Evolutionary conservation across 2,797 vertebrate genomes (phyloP), one percentile per base, ranked within the genome.

Genomic region (Prionace glauca): DNA sequence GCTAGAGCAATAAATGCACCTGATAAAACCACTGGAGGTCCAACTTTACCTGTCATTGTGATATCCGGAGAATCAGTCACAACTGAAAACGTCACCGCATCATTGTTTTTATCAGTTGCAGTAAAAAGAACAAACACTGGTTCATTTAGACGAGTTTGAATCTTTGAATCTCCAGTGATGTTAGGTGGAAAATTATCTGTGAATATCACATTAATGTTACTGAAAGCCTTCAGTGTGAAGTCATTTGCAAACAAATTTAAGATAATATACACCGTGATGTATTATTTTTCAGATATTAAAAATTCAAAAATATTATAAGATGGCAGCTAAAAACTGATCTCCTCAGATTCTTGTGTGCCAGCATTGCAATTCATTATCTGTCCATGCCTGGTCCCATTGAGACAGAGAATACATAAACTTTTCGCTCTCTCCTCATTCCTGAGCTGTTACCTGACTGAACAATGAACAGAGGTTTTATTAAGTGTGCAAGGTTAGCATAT

Each of bases 141-240:
- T 60, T 95, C 95, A 60, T 92, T 50, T 9, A 96, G 56, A 32
- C 87, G 71, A n/a, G 96, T 96, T 24, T 29, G 71, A 41, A 96
- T 92, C 9, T 81, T 95, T 81, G 65, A 87, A 8, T 84, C 88
- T 77, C 96, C 96, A 36, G 96, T 96, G 91, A 96, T 94, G 95
- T 96, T 96, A 0, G 96, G 96, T 32, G 96, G 96, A 72, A 96
- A 96, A 60, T 96, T 96, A 84, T 96, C 96, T 96, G 96, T 74
- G 60, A n/a, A 95, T 32, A 41, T 67, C 14, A 87, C 22, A 95
- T 9, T 10, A 36, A 45, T 69, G n/a, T 72, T 86, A 86, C 36
- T 87, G 22, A 62, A 65, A 65, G 29, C 16, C 5, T 69, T 92
- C 87, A 87, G 74, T 36, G 32, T 65, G 20, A 88, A 62, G 50